These are phyloP conservation scores for Carassius auratus DNA, from an alignment of 2,113 vertebrate species.

Conservation along the genomic window DNA sequence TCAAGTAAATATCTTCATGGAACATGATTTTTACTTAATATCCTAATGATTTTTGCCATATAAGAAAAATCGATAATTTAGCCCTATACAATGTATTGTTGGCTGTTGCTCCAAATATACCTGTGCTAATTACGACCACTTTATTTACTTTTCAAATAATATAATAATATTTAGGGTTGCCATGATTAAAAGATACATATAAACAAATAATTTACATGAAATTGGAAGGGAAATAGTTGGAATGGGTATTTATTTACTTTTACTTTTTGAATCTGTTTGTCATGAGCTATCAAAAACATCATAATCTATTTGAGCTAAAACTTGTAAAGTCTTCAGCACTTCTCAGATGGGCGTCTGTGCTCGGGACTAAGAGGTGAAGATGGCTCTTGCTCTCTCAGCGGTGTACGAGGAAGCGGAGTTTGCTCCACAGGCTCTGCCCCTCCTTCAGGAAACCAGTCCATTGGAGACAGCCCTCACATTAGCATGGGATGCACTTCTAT, in stretches of 20 bases:
- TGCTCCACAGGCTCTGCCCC: slow-evolving; percentile 53
- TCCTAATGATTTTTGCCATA: no score
- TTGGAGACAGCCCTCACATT: slow-evolving; percentile 67
- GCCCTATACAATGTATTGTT: no score
- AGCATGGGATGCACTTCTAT: slow-evolving; percentile 74
- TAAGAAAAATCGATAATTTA: no score
- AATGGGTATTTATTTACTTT: not conserved
- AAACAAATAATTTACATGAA: not conserved
- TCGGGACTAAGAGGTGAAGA: not conserved
- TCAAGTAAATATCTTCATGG: no score
- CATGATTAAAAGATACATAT: not conserved
- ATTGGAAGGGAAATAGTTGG: not conserved
- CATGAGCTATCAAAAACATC: not conserved
- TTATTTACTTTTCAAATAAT: not conserved
- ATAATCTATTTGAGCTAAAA: not conserved
- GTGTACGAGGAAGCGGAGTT: slow-evolving; percentile 29
- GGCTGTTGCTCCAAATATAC: no score
- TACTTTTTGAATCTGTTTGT: not conserved
- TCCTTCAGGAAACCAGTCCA: slow-evolving; percentile 63
- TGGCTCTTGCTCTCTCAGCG: slow-evolving; percentile 15
- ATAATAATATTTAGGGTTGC: not conserved
- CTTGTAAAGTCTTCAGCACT: not conserved
- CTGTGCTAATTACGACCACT: no score
- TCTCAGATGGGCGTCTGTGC: not conserved
- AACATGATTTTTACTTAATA: no score